A percentile compares a stretch with the other conserved stretches of the same genome.
Conservation (phyloP, 2,797 vertebrate species). For the Emys orbicularis region DNA sequence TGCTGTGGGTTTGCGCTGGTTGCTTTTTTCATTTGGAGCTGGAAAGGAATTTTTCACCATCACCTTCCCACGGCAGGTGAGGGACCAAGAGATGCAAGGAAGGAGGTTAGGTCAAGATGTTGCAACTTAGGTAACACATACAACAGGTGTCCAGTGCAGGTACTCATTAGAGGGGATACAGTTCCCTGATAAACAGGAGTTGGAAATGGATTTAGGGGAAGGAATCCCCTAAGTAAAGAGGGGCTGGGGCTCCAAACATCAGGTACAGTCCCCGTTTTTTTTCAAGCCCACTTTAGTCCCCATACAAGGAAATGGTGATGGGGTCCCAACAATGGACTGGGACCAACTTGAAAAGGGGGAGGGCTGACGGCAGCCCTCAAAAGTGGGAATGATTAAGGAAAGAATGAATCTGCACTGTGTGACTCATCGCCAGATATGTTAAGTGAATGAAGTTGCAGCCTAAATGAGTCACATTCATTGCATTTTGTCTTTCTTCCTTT, state of each 20-base stretch:
- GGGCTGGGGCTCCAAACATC: neutral
- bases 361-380: neutral
- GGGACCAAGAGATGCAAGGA: neutral
- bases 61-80: neutral
- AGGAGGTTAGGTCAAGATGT: neutral
- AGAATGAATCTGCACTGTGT: neutral
- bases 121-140: neutral
- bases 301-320: neutral
- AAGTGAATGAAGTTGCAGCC: neutral
- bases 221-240: neutral
- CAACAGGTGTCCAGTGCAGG: neutral
- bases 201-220: neutral
- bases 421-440: neutral
- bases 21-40: neutral
- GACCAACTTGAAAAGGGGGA: neutral
- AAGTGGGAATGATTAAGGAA: neutral
- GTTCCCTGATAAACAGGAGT: neutral
- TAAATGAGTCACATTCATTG: neutral
- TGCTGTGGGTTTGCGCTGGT: neutral
- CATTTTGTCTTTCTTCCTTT: neutral
- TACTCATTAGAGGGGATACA: neutral
- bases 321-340: neutral
- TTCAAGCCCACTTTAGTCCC: neutral
- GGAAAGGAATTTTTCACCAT: neutral
- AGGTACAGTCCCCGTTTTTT: neutral